Percentiles rank a stretch among this genome's conserved stretches.
phyloP scores from a whole-genome alignment of 2,888 invertebrate genomes.

The Macropis europaea region DNA sequence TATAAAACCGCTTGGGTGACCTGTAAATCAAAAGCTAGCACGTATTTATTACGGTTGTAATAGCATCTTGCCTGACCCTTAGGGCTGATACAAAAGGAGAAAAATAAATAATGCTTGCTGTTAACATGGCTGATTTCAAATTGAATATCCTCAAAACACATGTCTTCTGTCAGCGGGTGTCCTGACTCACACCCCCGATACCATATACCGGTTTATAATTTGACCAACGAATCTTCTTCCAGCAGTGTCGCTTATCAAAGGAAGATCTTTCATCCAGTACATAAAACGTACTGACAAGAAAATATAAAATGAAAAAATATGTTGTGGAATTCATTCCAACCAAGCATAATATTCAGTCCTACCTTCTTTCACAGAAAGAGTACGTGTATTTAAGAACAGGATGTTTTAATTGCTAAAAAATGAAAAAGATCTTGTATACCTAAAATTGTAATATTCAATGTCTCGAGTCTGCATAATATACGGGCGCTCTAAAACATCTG shows the following conservation, averaged over 20 bases:
- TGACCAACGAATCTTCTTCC: slow-evolving; percentile 13
- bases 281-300: no score
- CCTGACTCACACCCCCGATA: not conserved
- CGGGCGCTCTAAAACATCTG: no score
- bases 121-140: slow-evolving; percentile 8
- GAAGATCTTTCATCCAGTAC: no score
- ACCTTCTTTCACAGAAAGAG: no score
- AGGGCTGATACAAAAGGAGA: not conserved
- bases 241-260: not conserved
- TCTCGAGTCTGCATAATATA: no score
- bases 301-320: no score
- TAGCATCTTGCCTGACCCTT: not conserved
- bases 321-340: no score
- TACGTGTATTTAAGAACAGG: no score
- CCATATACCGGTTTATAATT: slow-evolving; percentile 56
- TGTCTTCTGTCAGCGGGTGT: slow-evolving; percentile 23
- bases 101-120: not conserved
- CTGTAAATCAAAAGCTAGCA: not conserved
- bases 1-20: not conserved
- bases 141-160: slow-evolving; percentile 33
- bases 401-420: no score
- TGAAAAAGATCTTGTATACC: no score
- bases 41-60: not conserved
- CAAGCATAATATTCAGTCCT: no score
- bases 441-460: no score